Percentiles rank a stretch among this genome's conserved stretches.
Conservation (phyloP, 2,113 vertebrate genomes). For the Psilopsiagon aurifrons region DNA sequence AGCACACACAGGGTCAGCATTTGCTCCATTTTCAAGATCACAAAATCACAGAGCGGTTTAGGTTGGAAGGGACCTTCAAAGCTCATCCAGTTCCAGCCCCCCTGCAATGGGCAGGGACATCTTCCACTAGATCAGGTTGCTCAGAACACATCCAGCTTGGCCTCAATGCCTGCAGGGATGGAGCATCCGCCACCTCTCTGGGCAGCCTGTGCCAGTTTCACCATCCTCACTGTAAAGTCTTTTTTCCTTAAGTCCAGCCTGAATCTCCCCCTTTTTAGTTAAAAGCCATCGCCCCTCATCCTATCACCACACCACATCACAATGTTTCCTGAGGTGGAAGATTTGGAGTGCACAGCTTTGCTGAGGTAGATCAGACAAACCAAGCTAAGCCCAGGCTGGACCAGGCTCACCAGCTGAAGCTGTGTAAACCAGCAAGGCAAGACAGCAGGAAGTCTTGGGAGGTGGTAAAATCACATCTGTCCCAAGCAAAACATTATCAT, state of each 20-base stretch:
- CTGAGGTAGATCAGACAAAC: background rate
- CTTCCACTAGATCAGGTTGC: background rate
- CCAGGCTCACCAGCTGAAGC: background rate
- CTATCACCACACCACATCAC: background rate
- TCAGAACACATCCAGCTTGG: background rate
- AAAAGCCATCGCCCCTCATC: background rate
- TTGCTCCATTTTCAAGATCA: background rate
- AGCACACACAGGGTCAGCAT: background rate
- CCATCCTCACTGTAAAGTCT: background rate
- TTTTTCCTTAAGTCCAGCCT: background rate
- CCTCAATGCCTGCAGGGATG: background rate
- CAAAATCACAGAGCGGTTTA: background rate
- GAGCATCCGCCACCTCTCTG: background rate
- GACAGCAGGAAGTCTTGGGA: slow-evolving; percentile 13
- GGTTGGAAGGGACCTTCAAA: background rate
- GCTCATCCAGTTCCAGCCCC: background rate
- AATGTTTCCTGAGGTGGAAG: background rate
- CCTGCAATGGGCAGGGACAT: background rate
- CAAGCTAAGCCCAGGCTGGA: background rate
- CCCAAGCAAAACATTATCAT: slow-evolving; percentile 37
- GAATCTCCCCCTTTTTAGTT: background rate
- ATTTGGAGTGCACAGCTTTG: background rate
- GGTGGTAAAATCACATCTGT: slow-evolving; percentile 15
- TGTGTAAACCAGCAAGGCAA: background rate
- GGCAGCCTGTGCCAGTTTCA: background rate